phyloP scores from a whole-genome alignment of 2,113 vertebrate species.

The Polypterus bichir region DNA sequence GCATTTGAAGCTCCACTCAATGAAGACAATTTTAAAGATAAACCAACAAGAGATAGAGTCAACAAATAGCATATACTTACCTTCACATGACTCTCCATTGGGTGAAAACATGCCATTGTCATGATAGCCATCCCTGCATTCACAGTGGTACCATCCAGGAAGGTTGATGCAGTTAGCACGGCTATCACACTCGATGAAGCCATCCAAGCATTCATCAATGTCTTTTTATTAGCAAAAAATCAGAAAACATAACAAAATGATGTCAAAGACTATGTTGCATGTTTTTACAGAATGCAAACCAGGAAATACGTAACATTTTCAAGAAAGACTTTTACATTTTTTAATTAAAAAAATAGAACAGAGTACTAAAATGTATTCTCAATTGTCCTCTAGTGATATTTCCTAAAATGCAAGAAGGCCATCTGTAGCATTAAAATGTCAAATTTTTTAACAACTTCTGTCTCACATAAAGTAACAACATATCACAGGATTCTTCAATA shows the following conservation, averaged over 20 bases:
- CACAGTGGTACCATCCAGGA: conserved; percentile 97
- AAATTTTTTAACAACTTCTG: too few relatives aligned
- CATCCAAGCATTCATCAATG: conserved; percentile 88
- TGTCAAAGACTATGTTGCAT: conserved; percentile 3
- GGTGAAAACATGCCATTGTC: conserved; percentile 92
- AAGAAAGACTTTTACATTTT: too few relatives aligned
- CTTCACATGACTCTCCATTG: conserved; percentile 88
- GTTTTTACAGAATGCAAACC: neutral
- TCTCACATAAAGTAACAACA: too few relatives aligned
- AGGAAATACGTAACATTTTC: too few relatives aligned
- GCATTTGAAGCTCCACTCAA: neutral
- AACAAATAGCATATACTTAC: conserved; percentile 44
- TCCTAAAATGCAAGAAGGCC: too few relatives aligned
- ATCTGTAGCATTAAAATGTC: too few relatives aligned
- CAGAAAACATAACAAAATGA: conserved; percentile 17
- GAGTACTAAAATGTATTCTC: too few relatives aligned
- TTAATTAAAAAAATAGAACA: too few relatives aligned
- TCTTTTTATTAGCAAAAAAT: conserved; percentile 49
- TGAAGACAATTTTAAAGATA: neutral
- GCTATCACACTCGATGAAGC: conserved; percentile 89
- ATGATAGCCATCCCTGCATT: conserved; percentile 93
- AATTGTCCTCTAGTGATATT: too few relatives aligned
- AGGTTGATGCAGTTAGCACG: conserved; percentile 90
- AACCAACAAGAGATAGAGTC: neutral
- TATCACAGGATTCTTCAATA: too few relatives aligned